Percentiles rank a stretch among this genome's conserved stretches.
Conservation (phyloP, 2,888 invertebrate genomes). For the Pandemis heparana region DNA sequence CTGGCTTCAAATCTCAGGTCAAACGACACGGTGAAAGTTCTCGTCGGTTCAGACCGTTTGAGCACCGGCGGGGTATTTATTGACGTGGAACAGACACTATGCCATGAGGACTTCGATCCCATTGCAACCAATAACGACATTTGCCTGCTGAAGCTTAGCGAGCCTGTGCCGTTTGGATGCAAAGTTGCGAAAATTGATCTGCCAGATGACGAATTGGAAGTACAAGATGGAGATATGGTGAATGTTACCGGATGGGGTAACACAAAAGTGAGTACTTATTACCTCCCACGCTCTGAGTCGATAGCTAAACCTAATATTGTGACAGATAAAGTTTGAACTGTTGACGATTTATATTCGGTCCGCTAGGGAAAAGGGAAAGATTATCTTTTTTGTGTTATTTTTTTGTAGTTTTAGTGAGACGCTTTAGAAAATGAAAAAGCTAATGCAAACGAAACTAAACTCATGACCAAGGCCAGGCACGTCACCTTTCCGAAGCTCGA, state of each 20-base stretch:
- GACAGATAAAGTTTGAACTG: no score
- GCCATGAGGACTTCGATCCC: conserved; percentile 7
- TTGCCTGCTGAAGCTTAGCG: conserved; percentile 29
- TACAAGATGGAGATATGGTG: conserved; percentile 26
- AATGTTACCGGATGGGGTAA: conserved; percentile 45
- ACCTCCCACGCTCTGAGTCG: no score
- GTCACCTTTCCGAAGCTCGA: no score
- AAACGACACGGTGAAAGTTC: not conserved
- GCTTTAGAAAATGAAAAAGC: no score
- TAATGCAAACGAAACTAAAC: no score
- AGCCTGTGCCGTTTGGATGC: conserved; percentile 39
- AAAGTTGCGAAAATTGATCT: conserved; percentile 42
- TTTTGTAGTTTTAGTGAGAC: no score
- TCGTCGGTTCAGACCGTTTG: conserved; percentile 15
- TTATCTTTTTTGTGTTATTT: no score
- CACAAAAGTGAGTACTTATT: conserved; percentile 34
- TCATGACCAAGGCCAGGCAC: no score
- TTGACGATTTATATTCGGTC: no score
- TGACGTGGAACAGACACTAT: conserved; percentile 6
- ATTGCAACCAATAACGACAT: conserved; percentile 6
- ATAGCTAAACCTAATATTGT: no score
- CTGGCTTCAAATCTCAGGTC: not conserved
- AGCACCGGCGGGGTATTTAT: not conserved
- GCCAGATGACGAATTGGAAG: conserved; percentile 25
- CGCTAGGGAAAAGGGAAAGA: no score